Conservation (phyloP, 2,113 vertebrate genomes). For the Myiopsitta monachus region DNA sequence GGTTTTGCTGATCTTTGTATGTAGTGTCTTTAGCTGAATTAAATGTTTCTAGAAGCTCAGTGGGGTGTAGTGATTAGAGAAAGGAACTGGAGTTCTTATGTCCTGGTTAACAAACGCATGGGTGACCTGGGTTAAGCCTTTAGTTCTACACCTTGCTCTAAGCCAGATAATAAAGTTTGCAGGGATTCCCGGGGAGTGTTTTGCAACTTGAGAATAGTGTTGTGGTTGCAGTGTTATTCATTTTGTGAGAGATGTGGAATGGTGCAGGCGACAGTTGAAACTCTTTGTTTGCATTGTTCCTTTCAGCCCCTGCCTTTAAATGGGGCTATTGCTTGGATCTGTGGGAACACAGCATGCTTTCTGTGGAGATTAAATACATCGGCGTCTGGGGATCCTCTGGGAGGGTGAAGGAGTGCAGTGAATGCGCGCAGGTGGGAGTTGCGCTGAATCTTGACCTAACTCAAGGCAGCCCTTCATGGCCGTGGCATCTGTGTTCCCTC, state of each 20-base stretch:
- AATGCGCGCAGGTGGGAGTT: fast-evolving
- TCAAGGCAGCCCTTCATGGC: background rate
- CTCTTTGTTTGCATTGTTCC: background rate
- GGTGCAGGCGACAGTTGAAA: fast-evolving
- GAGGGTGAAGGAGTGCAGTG: background rate
- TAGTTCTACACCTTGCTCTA: background rate
- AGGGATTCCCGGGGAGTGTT: background rate
- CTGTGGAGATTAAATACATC: fast-evolving
- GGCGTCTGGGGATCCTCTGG: background rate
- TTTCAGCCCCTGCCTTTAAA: background rate
- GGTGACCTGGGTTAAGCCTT: background rate
- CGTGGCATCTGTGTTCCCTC: fast-evolving
- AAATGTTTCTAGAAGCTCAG: background rate
- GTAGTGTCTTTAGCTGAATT: background rate
- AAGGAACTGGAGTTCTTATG: background rate
- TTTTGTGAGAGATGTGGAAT: background rate
- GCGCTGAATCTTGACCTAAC: background rate
- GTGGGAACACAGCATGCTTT: background rate
- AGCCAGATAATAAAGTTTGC: background rate
- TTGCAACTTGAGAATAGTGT: background rate
- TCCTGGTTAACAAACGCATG: background rate
- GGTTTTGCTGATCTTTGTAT: background rate
- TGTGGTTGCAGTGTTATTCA: fast-evolving
- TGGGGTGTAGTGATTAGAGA: background rate
- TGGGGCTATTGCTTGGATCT: fast-evolving